These are phyloP conservation scores for Pholis gunnellus DNA, from an alignment of 2,113 vertebrate genomes.

Conservation along the genomic window DNA sequence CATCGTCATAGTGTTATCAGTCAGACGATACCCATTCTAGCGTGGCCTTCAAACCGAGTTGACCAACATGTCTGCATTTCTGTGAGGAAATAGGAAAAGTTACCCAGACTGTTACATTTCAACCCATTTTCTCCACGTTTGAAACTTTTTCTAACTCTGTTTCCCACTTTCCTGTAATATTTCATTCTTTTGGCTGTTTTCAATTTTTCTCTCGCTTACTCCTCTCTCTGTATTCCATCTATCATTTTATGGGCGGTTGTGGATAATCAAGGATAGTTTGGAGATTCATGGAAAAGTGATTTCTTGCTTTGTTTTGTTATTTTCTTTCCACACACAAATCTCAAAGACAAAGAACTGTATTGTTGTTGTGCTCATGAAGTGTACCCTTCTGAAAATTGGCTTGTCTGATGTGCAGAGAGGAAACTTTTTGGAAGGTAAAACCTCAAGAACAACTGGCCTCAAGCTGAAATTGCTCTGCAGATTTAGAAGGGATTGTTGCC, in stretches of 20 bases:
- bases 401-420: constrained; percentile 5
- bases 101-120: background rate
- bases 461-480: constrained; percentile 1
- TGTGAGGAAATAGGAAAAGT: constrained; percentile 10
- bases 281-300: background rate
- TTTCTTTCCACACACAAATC: background rate
- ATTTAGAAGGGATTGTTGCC: constrained; percentile 20
- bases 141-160: background rate
- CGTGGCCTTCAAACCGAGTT: background rate
- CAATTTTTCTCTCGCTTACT: constrained; percentile 7
- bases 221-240: background rate
- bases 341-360: constrained; percentile 14
- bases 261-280: constrained; percentile 14
- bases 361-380: constrained; percentile 31
- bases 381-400: constrained; percentile 23
- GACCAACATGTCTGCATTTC: constrained; percentile 40
- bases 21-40: background rate
- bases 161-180: background rate
- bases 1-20: constrained; percentile 3
- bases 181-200: constrained; percentile 10
- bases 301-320: constrained; percentile 19
- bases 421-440: constrained; percentile 51
- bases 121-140: background rate
- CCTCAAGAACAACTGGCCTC: constrained; percentile 13
- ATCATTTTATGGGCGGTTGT: constrained; percentile 15